Evolutionary conservation across 2,797 vertebrate species (phyloP), one percentile per base, ranked within the genome.

Genomic region (Enteromius thamalakanensis): DNA sequence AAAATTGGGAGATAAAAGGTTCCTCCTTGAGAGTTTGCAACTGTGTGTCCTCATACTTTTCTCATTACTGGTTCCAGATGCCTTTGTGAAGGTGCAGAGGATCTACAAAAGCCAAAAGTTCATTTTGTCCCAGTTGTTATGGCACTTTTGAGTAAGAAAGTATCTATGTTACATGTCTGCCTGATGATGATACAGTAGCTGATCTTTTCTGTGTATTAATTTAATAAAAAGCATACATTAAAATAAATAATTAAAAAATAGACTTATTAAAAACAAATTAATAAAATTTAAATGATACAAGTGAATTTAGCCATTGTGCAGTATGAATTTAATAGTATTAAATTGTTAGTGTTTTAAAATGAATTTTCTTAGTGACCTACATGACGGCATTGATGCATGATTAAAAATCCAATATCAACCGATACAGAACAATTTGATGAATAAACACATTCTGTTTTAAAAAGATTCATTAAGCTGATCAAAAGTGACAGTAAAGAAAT

Each of bases 21-120:
- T 81, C 86, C 82, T 87, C 90, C 88, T 89, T 92, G 71, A 90
- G 89, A 91, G 90, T 87, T 89, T 89, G 74, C 51, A 72, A 76
- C 65, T 19, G n/a, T 60, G 71, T 47, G 70, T 79, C 45, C 55
- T 65, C 77, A 72, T 47, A 75, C 32, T 83, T 84, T 81, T 83
- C 79, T 85, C 78, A 76, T 86, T 76, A 79, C 75, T 21, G 60
- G 45, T 67, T 83, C 19, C 6, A 70, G 79, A 70, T 64, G 74
- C 21, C 29, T 49, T 69, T 71, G 64, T 42, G 26, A 81, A 81
- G 62, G 40, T 68, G 37, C 51, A 65, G 62, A 29, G 68, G 78
- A 76, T 76, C 23, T 26, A 62, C 69, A 62, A 23, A 82, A 79
- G 53, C 78, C 71, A 80, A 69, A 78, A 85, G 60, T 60, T 86